These are phyloP conservation scores for Gymnocypris eckloni DNA, from an alignment of 2,797 vertebrate species.

Conservation along the genomic window DNA sequence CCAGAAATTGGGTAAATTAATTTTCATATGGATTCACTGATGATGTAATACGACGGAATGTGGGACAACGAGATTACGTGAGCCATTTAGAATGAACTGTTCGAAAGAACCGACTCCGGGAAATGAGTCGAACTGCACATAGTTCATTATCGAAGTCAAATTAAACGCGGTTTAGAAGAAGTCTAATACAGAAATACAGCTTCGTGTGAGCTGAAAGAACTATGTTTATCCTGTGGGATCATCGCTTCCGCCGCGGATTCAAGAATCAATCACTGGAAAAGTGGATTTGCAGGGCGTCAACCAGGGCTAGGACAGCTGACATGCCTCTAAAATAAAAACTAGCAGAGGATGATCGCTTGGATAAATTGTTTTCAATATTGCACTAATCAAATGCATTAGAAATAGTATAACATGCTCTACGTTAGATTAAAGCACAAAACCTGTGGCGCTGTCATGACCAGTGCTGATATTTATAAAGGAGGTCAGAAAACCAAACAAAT, in stretches of 20 bases:
- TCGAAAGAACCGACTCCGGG: constrained; percentile 11
- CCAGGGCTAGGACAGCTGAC: constrained; percentile 16
- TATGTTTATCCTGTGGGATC: background rate
- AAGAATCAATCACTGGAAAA: constrained; percentile 43
- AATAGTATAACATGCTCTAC: background rate
- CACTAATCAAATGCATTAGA: background rate
- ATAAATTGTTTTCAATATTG: background rate
- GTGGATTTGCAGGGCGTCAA: constrained; percentile 38
- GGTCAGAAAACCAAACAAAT: constrained; percentile 14
- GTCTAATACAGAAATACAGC: background rate
- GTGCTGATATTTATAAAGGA: background rate
- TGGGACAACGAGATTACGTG: background rate
- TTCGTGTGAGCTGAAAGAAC: background rate
- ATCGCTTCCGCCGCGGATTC: constrained; percentile 17
- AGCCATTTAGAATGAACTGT: background rate
- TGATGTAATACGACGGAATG: background rate
- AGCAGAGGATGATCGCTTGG: background rate
- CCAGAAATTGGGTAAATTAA: background rate
- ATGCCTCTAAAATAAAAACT: constrained; percentile 12
- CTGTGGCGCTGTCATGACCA: constrained; percentile 18
- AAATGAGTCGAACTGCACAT: background rate
- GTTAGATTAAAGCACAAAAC: background rate
- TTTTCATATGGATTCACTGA: background rate
- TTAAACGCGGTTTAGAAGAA: background rate
- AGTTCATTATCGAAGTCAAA: constrained; percentile 2